Conservation (phyloP, 2,113 vertebrate genomes). For the Zosterops borbonicus region DNA sequence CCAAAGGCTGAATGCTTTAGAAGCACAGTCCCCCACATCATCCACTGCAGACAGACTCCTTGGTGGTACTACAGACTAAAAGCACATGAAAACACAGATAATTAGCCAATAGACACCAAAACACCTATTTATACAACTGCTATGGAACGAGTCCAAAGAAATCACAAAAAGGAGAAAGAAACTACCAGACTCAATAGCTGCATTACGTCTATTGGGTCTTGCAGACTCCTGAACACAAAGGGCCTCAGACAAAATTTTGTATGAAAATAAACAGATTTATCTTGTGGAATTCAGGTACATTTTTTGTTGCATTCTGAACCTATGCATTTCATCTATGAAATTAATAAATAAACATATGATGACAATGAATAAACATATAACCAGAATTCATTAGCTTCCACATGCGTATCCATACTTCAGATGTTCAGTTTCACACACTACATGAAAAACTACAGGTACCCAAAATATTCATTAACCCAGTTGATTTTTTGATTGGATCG, state of each 20-base stretch:
- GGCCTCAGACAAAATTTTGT: neutral
- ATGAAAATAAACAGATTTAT: neutral
- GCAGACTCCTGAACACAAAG: neutral
- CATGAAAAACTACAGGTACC: neutral
- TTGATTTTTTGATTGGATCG: neutral
- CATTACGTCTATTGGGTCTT: neutral
- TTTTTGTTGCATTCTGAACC: neutral
- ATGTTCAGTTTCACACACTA: neutral
- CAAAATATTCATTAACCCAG: neutral
- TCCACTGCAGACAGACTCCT: neutral
- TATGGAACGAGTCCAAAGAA: neutral
- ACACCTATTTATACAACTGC: neutral
- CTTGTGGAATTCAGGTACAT: neutral
- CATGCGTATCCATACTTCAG: accelerated
- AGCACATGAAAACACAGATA: neutral
- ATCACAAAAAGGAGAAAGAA: neutral
- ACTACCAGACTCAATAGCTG: neutral
- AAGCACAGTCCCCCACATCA: neutral
- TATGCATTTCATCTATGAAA: neutral
- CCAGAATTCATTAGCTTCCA: neutral
- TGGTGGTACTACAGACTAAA: neutral
- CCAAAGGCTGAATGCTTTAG: neutral
- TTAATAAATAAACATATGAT: neutral
- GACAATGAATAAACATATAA: neutral
- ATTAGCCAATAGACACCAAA: neutral